A percentile compares a stretch with the other conserved stretches of the same genome.
These are phyloP conservation scores for Kryptolebias marmoratus DNA, from an alignment of 2,113 vertebrate species.

Conservation along the genomic window DNA sequence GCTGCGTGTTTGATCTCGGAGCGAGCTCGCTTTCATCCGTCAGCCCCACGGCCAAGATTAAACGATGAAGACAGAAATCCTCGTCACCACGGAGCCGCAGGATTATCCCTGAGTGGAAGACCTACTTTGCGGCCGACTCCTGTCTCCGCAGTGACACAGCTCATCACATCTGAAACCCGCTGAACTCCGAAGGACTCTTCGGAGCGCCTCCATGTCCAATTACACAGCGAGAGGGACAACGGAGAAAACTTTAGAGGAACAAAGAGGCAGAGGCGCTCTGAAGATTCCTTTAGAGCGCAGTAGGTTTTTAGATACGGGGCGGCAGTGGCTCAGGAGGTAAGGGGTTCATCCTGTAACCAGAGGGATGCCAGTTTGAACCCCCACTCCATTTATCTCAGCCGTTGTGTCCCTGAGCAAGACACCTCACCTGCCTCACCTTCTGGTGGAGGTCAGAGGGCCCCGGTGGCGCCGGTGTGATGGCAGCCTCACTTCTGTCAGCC, in stretches of 20 bases:
- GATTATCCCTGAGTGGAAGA: conserved; percentile 44
- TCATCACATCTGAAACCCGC: conserved; percentile 49
- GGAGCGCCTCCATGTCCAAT: conserved; percentile 22
- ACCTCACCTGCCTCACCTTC: no score
- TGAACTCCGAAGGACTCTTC: conserved; percentile 46
- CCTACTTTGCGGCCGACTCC: conserved; percentile 51
- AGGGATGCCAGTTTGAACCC: no score
- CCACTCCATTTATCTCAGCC: no score
- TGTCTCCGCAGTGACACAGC: conserved; percentile 48
- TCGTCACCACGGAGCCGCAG: conserved; percentile 29
- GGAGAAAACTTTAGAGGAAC: conserved; percentile 11
- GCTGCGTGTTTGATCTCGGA: no score
- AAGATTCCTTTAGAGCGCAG: no score
- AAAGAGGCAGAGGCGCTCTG: conserved; percentile 10
- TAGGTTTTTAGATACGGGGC: no score
- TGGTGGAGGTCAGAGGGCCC: no score
- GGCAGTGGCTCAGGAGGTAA: no score
- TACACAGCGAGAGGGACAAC: conserved; percentile 13
- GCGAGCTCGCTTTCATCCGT: conserved; percentile 10
- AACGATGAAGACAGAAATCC: conserved; percentile 26
- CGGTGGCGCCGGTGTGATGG: no score
- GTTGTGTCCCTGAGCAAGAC: no score
- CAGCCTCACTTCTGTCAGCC: no score
- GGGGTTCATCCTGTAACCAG: no score
- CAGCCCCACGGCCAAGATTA: conserved; percentile 2